Evolutionary conservation across 2,888 invertebrate species (phyloP).

Genomic region (Prosapia bicincta): DNA sequence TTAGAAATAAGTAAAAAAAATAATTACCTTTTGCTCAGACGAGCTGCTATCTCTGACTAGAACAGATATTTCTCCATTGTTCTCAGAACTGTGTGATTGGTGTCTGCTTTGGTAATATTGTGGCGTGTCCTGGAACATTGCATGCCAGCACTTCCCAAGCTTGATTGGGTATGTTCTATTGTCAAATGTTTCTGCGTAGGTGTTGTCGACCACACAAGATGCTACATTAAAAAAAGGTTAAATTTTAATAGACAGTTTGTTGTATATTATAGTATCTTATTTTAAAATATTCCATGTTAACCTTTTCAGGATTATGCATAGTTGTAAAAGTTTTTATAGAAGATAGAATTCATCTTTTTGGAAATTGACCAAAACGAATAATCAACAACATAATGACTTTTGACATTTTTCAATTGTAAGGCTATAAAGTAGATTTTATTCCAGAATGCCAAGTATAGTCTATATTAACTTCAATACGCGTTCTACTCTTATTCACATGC

Average conservation of each 20-base stretch:
- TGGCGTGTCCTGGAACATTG: conserved; percentile 31
- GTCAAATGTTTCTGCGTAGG: conserved; percentile 61
- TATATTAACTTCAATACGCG: no score
- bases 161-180: conserved; percentile 56
- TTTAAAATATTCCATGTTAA: no score
- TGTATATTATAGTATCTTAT: neutral
- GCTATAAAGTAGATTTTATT: no score
- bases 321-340: no score
- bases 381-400: no score
- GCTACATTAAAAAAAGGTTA: conserved; percentile 48
- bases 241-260: neutral
- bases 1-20: no score
- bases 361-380: no score
- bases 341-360: no score
- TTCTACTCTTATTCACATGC: no score
- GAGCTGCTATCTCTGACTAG: conserved; percentile 41
- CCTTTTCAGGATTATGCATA: no score
- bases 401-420: no score
- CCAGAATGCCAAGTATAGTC: no score
- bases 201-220: conserved; percentile 59
- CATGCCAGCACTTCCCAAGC: conserved; percentile 56
- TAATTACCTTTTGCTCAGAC: conserved; percentile 24
- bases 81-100: conserved; percentile 25
- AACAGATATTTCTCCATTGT: conserved; percentile 46
- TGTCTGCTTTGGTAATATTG: conserved; percentile 33